Conservation (phyloP, 2,113 vertebrate species). For the Prionailurus viverrinus region DNA sequence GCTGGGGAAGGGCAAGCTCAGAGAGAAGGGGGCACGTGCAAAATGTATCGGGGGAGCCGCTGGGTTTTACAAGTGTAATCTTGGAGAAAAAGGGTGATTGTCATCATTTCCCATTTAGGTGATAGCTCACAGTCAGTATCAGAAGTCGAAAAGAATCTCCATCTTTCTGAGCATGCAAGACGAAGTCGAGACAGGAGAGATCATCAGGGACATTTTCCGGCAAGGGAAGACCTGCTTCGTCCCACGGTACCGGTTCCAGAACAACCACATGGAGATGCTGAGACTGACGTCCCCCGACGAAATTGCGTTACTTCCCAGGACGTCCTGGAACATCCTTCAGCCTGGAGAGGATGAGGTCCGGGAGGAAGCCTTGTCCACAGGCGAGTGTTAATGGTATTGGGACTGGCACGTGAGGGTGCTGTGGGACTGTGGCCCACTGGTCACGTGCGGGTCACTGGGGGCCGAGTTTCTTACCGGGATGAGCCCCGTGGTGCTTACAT, state of each 20-base stretch:
- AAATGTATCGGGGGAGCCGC: rapidly evolving
- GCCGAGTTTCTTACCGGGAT: background rate
- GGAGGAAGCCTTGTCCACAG: constrained; percentile 93
- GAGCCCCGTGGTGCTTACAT: background rate
- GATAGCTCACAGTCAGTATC: constrained; percentile 91
- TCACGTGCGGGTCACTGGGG: background rate
- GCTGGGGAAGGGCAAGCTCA: background rate
- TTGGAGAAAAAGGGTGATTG: background rate
- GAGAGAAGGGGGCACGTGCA: background rate
- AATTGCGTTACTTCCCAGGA: constrained; percentile 90
- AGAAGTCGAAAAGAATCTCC: constrained; percentile 90
- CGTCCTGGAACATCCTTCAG: constrained; percentile 96
- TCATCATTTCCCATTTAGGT: constrained; percentile 86
- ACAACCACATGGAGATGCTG: constrained; percentile 97
- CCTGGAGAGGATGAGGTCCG: constrained; percentile 89
- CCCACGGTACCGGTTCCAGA: constrained; percentile 90
- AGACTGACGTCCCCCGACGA: constrained; percentile 90
- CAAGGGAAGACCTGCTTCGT: constrained; percentile 95
- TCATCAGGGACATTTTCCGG: constrained; percentile 92
- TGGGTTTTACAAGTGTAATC: background rate
- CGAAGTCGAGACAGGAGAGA: constrained; percentile 93
- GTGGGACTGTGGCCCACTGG: background rate
- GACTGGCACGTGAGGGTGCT: background rate
- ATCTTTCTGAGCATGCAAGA: constrained; percentile 96
- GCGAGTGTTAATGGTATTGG: constrained; percentile 81